Evolutionary conservation across 2,888 invertebrate genomes (phyloP).

Genomic region (Spicauda simplicius): DNA sequence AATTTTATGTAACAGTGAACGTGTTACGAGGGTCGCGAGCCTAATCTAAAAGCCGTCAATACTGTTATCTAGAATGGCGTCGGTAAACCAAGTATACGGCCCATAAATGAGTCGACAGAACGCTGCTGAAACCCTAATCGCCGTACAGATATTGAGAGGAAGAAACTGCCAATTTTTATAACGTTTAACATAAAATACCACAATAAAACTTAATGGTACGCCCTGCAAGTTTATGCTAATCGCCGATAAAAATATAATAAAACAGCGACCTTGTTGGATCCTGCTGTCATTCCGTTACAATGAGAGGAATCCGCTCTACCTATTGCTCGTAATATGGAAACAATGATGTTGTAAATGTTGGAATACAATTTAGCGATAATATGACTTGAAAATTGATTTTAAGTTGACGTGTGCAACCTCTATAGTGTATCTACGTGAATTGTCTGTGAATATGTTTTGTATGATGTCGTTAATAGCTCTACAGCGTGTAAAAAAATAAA

Average conservation of each 20-base stretch:
- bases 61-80: conserved; percentile 71
- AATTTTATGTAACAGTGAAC: conserved; percentile 62
- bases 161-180: conserved; percentile 68
- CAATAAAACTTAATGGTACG: conserved; percentile 68
- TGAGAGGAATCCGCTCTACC: conserved; percentile 12
- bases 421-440: no score
- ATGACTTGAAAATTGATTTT: no score
- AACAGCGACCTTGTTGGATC: conserved; percentile 56
- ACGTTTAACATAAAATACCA: conserved; percentile 64
- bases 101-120: conserved; percentile 66
- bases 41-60: conserved; percentile 74
- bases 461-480: no score
- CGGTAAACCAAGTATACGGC: conserved; percentile 72
- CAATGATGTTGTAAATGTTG: no score
- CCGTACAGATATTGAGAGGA: conserved; percentile 58
- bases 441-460: no score
- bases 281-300: conserved; percentile 46
- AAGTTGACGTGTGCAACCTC: no score
- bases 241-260: conserved; percentile 68
- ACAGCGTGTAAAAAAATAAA: no score
- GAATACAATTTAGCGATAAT: no score
- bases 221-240: conserved; percentile 68
- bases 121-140: conserved; percentile 64
- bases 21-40: conserved; percentile 53
- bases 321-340: no score